Percentiles rank a stretch among this genome's conserved stretches.
phyloP scores from a whole-genome alignment of 2,797 vertebrate species.

The Euphonia xanthogaster region DNA sequence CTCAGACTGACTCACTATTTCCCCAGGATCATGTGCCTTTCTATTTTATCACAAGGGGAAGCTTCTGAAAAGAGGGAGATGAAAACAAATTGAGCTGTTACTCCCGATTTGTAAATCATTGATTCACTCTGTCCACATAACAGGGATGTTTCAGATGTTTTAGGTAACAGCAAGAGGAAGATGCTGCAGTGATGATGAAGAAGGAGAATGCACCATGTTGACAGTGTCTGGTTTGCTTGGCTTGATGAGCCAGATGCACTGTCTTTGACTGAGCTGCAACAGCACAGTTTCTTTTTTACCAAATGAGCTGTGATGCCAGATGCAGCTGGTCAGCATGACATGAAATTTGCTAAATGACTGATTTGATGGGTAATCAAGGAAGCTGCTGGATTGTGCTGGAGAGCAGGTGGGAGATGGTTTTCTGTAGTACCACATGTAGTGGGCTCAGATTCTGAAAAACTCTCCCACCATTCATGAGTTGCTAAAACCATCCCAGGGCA shows the following conservation, averaged over 20 bases:
- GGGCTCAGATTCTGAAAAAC: background rate
- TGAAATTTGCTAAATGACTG: background rate
- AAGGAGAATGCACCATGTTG: background rate
- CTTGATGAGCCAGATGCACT: background rate
- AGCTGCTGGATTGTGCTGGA: background rate
- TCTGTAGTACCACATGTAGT: background rate
- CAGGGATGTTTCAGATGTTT: background rate
- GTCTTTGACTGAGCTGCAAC: background rate
- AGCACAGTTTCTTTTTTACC: background rate
- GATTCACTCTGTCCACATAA: background rate
- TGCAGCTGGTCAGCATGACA: background rate
- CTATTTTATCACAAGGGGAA: background rate
- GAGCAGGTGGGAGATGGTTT: background rate
- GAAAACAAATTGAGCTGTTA: background rate
- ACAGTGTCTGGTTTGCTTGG: background rate
- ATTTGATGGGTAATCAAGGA: background rate
- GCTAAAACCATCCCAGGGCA: background rate
- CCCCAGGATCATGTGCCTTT: background rate
- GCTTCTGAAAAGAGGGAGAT: background rate
- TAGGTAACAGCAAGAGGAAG: background rate
- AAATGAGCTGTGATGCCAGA: background rate
- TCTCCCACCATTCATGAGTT: background rate
- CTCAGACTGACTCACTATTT: background rate
- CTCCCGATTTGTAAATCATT: accelerated
- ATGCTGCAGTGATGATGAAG: background rate